Percentiles rank a stretch among this genome's conserved stretches.
Evolutionary conservation across 2,113 vertebrate species (phyloP).

Genomic region (Strix aluco): DNA sequence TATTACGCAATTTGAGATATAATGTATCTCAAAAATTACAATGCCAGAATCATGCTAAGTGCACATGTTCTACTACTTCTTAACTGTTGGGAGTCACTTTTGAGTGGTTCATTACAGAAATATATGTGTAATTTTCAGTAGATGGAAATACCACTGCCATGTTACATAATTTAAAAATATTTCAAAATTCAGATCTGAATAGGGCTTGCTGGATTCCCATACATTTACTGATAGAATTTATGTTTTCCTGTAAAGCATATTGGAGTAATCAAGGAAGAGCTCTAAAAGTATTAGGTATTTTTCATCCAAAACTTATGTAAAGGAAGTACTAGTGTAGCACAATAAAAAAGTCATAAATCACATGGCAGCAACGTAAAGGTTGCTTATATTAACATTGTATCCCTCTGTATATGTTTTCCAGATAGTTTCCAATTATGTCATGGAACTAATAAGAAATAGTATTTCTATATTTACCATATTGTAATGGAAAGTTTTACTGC

Average conservation of each 20-base stretch:
- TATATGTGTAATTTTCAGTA: neutral
- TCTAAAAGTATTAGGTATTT: neutral
- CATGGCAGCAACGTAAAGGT: neutral
- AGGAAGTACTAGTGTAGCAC: neutral
- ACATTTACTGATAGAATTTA: neutral
- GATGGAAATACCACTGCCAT: slow-evolving; percentile 16
- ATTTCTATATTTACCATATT: neutral
- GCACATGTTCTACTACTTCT: neutral
- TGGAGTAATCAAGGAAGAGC: neutral
- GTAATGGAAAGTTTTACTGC: neutral
- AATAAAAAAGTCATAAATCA: neutral
- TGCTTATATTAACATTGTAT: neutral
- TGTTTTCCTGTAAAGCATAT: neutral
- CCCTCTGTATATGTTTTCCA: neutral
- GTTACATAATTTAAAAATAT: slow-evolving; percentile 12
- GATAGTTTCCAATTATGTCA: neutral
- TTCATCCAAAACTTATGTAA: neutral
- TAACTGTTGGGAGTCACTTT: slow-evolving; percentile 4
- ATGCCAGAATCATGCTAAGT: neutral
- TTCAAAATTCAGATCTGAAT: neutral
- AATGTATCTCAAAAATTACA: neutral
- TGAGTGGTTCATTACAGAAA: neutral
- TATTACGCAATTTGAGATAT: neutral
- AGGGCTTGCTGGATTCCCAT: neutral
- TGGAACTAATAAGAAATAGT: neutral